Evolutionary conservation across 2,113 vertebrate species (phyloP).

Genomic region (Bufo gargarizans): DNA sequence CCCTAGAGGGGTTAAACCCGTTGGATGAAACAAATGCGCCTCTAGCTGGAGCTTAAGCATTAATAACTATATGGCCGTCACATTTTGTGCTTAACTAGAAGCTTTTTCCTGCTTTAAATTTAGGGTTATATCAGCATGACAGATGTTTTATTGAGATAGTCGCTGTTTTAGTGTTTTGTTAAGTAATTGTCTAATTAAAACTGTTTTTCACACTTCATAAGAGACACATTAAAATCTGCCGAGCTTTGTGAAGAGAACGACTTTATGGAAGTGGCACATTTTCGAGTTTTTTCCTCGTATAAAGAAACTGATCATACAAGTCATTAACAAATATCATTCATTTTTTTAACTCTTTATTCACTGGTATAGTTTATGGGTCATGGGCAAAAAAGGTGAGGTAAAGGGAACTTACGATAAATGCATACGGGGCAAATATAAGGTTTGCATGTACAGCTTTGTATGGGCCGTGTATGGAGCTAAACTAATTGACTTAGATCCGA

Average conservation of each 20-base stretch:
- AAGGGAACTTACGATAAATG: too few relatives aligned
- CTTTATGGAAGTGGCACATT: conserved; percentile 9
- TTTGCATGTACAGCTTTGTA: background rate
- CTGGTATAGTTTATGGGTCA: too few relatives aligned
- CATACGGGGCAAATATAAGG: background rate
- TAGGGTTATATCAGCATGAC: conserved; percentile 49
- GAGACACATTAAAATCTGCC: conserved; percentile 57
- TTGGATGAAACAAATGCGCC: background rate
- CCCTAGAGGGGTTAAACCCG: background rate
- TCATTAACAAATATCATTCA: background rate
- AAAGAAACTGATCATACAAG: conserved; percentile 20
- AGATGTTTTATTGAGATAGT: conserved; percentile 56
- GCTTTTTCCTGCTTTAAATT: conserved; percentile 22
- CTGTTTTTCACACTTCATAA: conserved; percentile 59
- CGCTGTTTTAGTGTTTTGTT: conserved; percentile 60
- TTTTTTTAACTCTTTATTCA: background rate
- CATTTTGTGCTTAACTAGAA: conserved; percentile 51
- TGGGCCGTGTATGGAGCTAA: too few relatives aligned
- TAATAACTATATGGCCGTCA: conserved; percentile 32
- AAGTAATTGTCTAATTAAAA: conserved; percentile 60
- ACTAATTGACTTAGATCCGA: too few relatives aligned
- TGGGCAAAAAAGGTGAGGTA: too few relatives aligned
- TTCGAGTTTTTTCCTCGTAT: background rate
- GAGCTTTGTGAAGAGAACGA: conserved; percentile 34
- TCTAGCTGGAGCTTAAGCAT: background rate